Conservation (phyloP, 2,113 vertebrate genomes). For the Monopterus albus region DNA sequence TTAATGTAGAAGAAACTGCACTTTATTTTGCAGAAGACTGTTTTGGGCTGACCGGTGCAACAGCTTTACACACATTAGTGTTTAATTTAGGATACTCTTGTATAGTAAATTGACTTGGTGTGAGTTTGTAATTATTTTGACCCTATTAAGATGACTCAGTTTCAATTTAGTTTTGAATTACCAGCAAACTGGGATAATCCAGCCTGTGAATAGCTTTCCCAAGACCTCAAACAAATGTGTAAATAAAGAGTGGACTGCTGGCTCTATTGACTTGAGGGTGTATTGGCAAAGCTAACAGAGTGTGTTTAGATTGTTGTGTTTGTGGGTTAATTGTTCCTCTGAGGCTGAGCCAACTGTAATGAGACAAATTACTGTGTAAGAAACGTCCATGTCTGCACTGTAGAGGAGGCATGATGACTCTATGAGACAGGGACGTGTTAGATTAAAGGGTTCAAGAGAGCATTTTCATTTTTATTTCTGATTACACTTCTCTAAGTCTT, state of each 20-base stretch:
- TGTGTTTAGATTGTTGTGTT: conserved; percentile 46
- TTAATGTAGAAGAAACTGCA: background rate
- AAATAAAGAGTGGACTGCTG: conserved; percentile 51
- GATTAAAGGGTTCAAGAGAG: background rate
- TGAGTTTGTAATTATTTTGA: conserved; percentile 12
- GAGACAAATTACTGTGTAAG: conserved; percentile 25
- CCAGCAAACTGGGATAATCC: conserved; percentile 47
- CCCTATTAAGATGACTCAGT: background rate
- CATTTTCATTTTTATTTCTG: too few relatives aligned
- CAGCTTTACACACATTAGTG: background rate
- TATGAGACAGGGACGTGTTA: background rate
- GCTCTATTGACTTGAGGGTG: conserved; percentile 43
- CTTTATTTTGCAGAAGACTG: conserved; percentile 1
- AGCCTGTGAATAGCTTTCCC: conserved; percentile 44
- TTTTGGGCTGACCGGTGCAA: background rate
- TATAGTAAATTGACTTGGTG: conserved; percentile 8
- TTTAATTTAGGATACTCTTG: background rate
- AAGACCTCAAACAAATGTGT: conserved; percentile 61
- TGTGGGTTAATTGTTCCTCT: conserved; percentile 49
- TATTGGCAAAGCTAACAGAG: conserved; percentile 46
- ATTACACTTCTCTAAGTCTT: too few relatives aligned
- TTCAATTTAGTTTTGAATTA: conserved; percentile 29
- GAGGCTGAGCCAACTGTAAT: conserved; percentile 49
- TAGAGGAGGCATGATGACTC: background rate
- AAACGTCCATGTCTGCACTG: background rate